Percentiles rank a stretch among this genome's conserved stretches.
These are phyloP conservation scores for Macrophya alboannulata DNA, from an alignment of 2,888 invertebrate species.

Conservation along the genomic window DNA sequence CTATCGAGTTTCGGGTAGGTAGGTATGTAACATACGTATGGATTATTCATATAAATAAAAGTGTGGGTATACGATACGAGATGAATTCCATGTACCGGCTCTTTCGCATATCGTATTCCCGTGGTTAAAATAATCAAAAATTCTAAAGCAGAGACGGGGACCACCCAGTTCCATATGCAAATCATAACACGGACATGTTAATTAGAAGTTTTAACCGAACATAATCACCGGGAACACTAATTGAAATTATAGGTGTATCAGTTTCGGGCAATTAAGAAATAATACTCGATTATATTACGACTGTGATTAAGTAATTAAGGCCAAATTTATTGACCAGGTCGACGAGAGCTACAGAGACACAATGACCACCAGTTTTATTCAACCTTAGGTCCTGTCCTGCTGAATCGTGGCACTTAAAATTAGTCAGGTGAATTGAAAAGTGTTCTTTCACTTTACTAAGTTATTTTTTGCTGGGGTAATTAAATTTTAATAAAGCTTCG, in stretches of 20 bases:
- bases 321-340: conserved; percentile 45
- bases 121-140: conserved; percentile 11
- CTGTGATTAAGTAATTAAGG: conserved; percentile 65
- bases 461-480: conserved; percentile 14
- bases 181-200: conserved; percentile 61
- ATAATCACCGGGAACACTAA: conserved; percentile 66
- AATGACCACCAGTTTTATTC: neutral
- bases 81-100: neutral
- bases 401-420: neutral
- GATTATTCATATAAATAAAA: neutral
- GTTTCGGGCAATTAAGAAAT: conserved; percentile 67
- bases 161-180: conserved; percentile 58
- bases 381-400: neutral
- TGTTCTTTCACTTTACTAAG: neutral
- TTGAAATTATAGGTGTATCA: conserved; percentile 69
- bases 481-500: conserved; percentile 9
- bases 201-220: conserved; percentile 62
- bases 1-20: neutral
- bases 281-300: conserved; percentile 63
- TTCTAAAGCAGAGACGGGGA: conserved; percentile 16
- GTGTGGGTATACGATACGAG: neutral
- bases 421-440: neutral
- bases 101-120: conserved; percentile 39
- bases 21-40: neutral
- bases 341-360: neutral